These are phyloP conservation scores for Asteroscopus sphinx DNA, from an alignment of 2,888 invertebrate species.

Conservation along the genomic window DNA sequence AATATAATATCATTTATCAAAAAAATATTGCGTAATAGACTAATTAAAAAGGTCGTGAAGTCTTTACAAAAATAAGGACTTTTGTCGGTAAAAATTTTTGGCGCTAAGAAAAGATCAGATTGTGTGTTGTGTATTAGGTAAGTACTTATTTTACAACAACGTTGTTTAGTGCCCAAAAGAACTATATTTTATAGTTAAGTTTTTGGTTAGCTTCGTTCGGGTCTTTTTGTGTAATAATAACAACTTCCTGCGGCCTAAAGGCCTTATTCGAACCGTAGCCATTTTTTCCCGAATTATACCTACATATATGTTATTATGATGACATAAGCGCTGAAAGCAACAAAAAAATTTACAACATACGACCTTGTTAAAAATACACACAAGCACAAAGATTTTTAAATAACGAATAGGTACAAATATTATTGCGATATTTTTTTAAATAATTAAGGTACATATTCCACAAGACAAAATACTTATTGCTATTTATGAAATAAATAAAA, in stretches of 20 bases:
- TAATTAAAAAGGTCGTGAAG: conserved; percentile 32
- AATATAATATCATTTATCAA: conserved; percentile 1
- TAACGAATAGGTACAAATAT: conserved; percentile 24
- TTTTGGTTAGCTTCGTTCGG: background rate
- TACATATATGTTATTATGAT: too few relatives aligned
- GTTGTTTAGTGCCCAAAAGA: background rate
- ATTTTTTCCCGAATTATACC: too few relatives aligned
- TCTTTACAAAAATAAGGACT: background rate
- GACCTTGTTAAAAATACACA: conserved; percentile 41
- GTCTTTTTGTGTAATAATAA: too few relatives aligned
- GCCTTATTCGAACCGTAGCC: too few relatives aligned
- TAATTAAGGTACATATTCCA: conserved; percentile 43
- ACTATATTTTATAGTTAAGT: too few relatives aligned
- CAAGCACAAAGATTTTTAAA: conserved; percentile 28
- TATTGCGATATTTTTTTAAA: conserved; percentile 44
- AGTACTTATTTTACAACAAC: background rate
- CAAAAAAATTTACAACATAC: conserved; percentile 17
- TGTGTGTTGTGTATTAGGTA: too few relatives aligned
- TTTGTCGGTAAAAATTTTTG: background rate
- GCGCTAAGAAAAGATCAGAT: background rate
- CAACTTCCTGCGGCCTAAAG: too few relatives aligned
- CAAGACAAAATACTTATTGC: conserved; percentile 52
- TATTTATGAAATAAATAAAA: conserved; percentile 57
- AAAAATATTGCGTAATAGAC: conserved; percentile 12
- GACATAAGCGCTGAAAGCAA: too few relatives aligned